Conservation (phyloP, 1,140 invertebrate genomes). For the Cotesia chilonis region DNA sequence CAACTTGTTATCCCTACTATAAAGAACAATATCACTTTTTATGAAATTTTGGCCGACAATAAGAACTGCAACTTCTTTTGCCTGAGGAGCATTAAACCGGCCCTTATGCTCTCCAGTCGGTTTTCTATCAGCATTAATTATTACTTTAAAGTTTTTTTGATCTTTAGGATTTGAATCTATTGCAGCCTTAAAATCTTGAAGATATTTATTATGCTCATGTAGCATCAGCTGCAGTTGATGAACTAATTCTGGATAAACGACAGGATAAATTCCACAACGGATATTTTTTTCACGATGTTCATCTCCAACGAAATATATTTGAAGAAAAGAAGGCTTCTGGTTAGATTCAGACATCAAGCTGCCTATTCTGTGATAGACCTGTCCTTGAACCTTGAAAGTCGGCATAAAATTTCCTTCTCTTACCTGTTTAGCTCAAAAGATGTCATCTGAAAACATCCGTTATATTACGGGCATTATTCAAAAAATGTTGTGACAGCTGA, state of each 20-base stretch:
- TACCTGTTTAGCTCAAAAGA: constrained; percentile 29
- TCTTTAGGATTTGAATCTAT: neutral
- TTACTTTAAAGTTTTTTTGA: constrained; percentile 2
- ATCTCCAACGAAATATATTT: no score
- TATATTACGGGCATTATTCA: no score
- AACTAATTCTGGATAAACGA: no score
- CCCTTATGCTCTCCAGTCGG: constrained; percentile 41
- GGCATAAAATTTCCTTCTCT: neutral
- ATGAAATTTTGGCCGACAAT: constrained; percentile 43
- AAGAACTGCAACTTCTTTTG: constrained; percentile 47
- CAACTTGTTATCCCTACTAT: neutral
- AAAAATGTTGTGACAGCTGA: constrained; percentile 15
- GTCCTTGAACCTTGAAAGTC: no score
- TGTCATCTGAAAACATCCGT: neutral
- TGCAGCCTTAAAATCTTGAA: constrained; percentile 5
- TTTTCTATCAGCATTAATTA: constrained; percentile 45
- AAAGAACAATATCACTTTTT: neutral
- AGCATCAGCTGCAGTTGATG: no score
- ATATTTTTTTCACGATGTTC: no score
- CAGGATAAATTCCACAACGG: no score
- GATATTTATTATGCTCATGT: neutral
- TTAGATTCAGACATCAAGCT: neutral
- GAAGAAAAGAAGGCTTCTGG: constrained; percentile 20
- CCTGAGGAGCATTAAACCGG: constrained; percentile 45
- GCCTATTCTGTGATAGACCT: neutral